These are phyloP conservation scores for Melipona bicolor DNA, from an alignment of 2,888 invertebrate species.

Conservation along the genomic window DNA sequence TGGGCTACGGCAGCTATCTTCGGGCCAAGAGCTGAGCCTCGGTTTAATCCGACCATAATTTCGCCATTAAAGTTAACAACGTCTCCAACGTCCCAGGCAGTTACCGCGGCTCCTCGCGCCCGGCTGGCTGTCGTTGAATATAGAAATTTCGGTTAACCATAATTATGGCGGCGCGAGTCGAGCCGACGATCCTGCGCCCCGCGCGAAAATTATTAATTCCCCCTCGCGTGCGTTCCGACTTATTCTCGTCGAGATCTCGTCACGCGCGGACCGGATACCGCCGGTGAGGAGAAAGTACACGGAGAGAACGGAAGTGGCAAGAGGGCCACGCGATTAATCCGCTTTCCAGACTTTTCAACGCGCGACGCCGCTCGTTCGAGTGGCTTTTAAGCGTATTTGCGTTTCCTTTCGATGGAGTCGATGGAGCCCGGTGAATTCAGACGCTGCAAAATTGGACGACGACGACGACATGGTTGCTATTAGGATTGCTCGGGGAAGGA, in stretches of 20 bases:
- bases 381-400: constrained; percentile 38
- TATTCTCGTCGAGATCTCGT: not conserved
- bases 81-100: constrained; percentile 37
- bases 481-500: not conserved
- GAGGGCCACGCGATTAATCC: constrained; percentile 22
- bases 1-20: constrained; percentile 5
- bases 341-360: constrained; percentile 1
- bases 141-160: constrained; percentile 64
- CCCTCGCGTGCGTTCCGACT: not conserved
- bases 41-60: constrained; percentile 61
- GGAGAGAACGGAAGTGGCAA: not conserved
- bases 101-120: constrained; percentile 13
- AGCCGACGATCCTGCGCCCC: constrained; percentile 30
- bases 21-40: not conserved
- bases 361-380: not conserved
- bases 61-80: constrained; percentile 64
- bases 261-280: not conserved
- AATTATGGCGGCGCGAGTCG: constrained; percentile 42
- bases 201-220: constrained; percentile 55
- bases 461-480: not conserved
- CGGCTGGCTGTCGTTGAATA: constrained; percentile 52
- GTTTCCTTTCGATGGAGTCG: constrained; percentile 36
- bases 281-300: not conserved
- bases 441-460: not conserved
- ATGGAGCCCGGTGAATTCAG: constrained; percentile 9